Percentiles rank a stretch among this genome's conserved stretches.
These are phyloP conservation scores for Pollicipes pollicipes DNA, from an alignment of 1,140 invertebrate genomes.

Conservation along the genomic window DNA sequence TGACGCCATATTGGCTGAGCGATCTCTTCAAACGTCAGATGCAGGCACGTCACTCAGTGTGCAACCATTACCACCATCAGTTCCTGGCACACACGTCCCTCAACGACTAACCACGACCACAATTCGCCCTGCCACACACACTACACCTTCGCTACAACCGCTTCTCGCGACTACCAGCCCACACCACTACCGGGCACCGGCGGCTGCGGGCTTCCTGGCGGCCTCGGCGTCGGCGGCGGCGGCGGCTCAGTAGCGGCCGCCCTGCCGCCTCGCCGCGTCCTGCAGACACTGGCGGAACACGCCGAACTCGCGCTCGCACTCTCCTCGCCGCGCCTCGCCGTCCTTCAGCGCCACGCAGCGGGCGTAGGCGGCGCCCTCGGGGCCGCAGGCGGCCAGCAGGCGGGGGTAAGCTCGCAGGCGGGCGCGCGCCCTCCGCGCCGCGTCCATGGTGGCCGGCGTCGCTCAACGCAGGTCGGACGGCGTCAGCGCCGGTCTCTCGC, in stretches of 20 bases:
- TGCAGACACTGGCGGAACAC: conserved; percentile 44
- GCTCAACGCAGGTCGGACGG: neutral
- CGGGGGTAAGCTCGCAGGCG: conserved; percentile 52
- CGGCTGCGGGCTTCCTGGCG: neutral
- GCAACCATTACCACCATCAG: too few species aligned
- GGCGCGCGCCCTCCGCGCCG: conserved; percentile 49
- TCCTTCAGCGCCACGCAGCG: conserved; percentile 47
- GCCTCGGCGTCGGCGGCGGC: neutral
- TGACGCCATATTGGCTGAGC: conserved; percentile 2
- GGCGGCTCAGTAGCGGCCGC: conserved; percentile 21
- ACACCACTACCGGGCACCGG: neutral
- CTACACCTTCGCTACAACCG: neutral
- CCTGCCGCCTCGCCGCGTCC: conserved; percentile 22
- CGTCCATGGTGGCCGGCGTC: conserved; percentile 40
- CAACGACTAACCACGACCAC: too few species aligned
- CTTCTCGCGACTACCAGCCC: neutral
- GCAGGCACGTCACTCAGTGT: too few species aligned
- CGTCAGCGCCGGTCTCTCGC: neutral
- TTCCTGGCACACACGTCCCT: too few species aligned
- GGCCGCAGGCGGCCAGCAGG: conserved; percentile 46
- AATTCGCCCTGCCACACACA: neutral
- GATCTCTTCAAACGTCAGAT: too few species aligned
- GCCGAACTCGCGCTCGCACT: conserved; percentile 53
- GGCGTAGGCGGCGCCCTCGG: conserved; percentile 47
- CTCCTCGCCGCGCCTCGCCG: conserved; percentile 47